phyloP scores from a whole-genome alignment of 2,888 invertebrate genomes.

The Pristionchus mayeri region DNA sequence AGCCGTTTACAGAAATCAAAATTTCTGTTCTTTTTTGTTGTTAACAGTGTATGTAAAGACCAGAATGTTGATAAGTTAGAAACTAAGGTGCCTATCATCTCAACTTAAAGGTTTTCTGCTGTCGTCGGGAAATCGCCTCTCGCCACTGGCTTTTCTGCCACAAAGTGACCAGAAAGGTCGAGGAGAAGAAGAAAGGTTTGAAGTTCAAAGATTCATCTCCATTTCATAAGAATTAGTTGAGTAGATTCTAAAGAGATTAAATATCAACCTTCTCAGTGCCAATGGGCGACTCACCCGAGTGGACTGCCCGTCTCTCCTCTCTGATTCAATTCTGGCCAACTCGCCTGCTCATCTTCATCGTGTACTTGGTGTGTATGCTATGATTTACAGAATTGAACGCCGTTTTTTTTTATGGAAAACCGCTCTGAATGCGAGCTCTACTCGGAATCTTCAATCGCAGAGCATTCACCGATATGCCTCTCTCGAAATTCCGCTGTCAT shows the following conservation, averaged over 20 bases:
- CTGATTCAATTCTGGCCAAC: conserved; percentile 49
- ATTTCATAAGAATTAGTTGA: no score
- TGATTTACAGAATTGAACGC: no score
- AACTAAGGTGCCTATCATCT: background rate
- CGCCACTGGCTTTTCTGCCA: conserved; percentile 84
- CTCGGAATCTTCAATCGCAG: no score
- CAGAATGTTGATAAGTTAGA: background rate
- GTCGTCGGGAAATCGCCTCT: conserved; percentile 90
- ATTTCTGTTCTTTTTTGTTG: no score
- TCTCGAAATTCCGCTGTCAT: no score
- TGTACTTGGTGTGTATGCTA: conserved; percentile 81
- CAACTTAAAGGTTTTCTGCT: conserved; percentile 76
- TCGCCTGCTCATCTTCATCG: conserved; percentile 81
- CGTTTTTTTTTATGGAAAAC: no score
- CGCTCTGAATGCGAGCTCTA: no score
- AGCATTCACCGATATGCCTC: no score
- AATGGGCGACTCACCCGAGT: background rate
- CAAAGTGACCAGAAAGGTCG: background rate
- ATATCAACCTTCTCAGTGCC: background rate
- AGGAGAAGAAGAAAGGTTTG: background rate
- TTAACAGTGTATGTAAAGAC: no score
- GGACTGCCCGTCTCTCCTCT: conserved; percentile 44
- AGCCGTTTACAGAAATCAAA: no score
- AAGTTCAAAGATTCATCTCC: background rate
- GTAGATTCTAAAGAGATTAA: background rate